phyloP scores from a whole-genome alignment of 2,113 vertebrate species.

The Eudyptes chrysolophus region DNA sequence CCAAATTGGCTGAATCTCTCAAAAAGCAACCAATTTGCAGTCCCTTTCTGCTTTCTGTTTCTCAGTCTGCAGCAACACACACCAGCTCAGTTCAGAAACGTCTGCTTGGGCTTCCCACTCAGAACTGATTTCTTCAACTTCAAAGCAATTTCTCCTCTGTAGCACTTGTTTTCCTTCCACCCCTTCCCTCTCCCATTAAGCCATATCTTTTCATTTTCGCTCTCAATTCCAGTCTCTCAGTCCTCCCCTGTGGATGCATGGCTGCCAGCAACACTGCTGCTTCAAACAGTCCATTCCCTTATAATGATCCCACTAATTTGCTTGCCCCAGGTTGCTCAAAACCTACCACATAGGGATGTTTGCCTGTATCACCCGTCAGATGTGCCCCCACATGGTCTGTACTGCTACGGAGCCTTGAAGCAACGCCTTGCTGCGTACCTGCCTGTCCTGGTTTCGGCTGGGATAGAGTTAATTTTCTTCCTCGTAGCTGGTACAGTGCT shows the following conservation, averaged over 20 bases:
- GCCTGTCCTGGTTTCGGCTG: background rate
- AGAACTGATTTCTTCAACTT: background rate
- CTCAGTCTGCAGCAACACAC: background rate
- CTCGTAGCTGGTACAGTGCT: too few relatives aligned
- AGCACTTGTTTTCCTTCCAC: background rate
- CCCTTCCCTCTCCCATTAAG: background rate
- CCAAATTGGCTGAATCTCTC: background rate
- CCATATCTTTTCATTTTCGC: background rate
- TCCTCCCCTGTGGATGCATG: background rate
- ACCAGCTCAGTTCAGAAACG: background rate
- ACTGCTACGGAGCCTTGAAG: background rate
- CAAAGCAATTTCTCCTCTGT: background rate
- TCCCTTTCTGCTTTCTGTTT: background rate
- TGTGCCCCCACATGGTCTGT: rapidly evolving
- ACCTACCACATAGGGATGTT: rapidly evolving
- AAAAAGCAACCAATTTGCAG: background rate
- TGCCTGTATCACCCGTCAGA: background rate
- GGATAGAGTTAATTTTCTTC: too few relatives aligned
- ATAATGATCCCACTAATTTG: background rate
- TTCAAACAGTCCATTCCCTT: background rate
- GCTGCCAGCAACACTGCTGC: background rate
- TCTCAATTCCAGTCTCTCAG: background rate
- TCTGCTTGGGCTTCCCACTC: background rate
- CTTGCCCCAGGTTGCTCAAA: background rate
- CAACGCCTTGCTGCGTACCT: background rate